phyloP scores from a whole-genome alignment of 1,140 invertebrate species.

The Drosophila ironensis region DNA sequence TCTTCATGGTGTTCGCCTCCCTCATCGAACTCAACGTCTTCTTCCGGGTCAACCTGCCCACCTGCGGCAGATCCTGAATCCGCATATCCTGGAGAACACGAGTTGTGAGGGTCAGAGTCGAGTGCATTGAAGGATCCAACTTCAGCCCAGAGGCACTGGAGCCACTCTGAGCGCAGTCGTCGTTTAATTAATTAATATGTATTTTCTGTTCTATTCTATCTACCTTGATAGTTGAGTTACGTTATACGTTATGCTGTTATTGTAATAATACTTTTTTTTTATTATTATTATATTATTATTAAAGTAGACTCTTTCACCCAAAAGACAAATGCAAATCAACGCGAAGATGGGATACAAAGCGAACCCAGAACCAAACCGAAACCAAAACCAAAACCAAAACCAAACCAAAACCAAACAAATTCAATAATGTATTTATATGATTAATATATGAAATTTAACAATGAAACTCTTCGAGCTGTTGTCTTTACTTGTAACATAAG shows the following conservation, averaged over 20 bases:
- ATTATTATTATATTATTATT: conserved; percentile 64
- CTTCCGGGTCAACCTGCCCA: conserved; percentile 92
- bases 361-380: conserved; percentile 24
- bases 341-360: conserved; percentile 17
- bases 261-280: conserved; percentile 78
- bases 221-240: conserved; percentile 79
- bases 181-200: conserved; percentile 79
- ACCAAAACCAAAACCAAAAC: conserved; percentile 33
- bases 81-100: too few relatives aligned
- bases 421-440: conserved; percentile 78
- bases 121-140: too few relatives aligned
- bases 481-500: neutral
- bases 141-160: too few relatives aligned
- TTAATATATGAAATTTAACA: conserved; percentile 79
- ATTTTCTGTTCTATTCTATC: conserved; percentile 80
- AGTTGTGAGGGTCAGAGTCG: too few relatives aligned
- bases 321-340: conserved; percentile 30
- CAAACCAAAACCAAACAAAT: conserved; percentile 61
- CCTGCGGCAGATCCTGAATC: conserved; percentile 84
- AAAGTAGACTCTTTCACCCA: conserved; percentile 64
- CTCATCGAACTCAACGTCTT: conserved; percentile 94
- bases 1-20: conserved; percentile 90
- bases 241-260: conserved; percentile 81
- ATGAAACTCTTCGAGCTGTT: neutral
- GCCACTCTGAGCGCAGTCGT: conserved; percentile 55